phyloP scores from a whole-genome alignment of 2,888 invertebrate genomes.

The Apodemia mormo region DNA sequence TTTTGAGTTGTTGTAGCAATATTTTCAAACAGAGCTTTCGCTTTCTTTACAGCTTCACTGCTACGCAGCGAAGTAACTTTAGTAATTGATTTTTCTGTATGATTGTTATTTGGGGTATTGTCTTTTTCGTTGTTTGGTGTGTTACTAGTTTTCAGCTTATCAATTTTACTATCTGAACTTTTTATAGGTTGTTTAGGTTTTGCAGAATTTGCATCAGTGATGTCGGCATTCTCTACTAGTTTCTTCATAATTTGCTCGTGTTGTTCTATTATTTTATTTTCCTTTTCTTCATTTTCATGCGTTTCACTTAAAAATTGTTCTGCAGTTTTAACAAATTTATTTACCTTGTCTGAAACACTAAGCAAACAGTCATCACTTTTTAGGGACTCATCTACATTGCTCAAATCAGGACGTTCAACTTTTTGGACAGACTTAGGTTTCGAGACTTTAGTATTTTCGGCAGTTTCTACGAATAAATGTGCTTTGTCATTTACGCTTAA shows the following conservation, averaged over 20 bases:
- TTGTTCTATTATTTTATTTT: slow-evolving; percentile 66
- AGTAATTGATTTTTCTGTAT: slow-evolving; percentile 49
- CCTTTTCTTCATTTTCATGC: slow-evolving; percentile 59
- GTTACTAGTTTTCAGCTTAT: not conserved
- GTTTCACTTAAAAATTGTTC: slow-evolving; percentile 75
- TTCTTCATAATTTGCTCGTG: slow-evolving; percentile 70
- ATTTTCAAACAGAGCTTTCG: slow-evolving; percentile 87
- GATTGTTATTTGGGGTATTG: slow-evolving; percentile 44
- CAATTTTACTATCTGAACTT: not conserved
- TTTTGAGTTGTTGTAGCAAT: slow-evolving; percentile 72
- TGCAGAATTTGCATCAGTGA: slow-evolving; percentile 41
- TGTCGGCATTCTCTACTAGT: slow-evolving; percentile 54
- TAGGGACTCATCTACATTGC: slow-evolving; percentile 80
- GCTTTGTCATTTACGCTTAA: slow-evolving; percentile 85
- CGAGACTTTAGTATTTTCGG: slow-evolving; percentile 77
- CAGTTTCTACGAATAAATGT: slow-evolving; percentile 83
- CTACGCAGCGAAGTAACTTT: slow-evolving; percentile 76
- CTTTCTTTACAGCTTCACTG: slow-evolving; percentile 85
- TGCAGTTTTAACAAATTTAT: slow-evolving; percentile 83
- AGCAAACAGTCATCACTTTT: slow-evolving; percentile 82
- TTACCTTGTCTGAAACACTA: slow-evolving; percentile 85
- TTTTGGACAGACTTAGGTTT: slow-evolving; percentile 61
- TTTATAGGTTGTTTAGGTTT: not conserved
- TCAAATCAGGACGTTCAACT: slow-evolving; percentile 75
- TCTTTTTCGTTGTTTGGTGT: slow-evolving; percentile 11